These are phyloP conservation scores for Serinus canaria DNA, from an alignment of 2,113 vertebrate genomes.

Conservation along the genomic window DNA sequence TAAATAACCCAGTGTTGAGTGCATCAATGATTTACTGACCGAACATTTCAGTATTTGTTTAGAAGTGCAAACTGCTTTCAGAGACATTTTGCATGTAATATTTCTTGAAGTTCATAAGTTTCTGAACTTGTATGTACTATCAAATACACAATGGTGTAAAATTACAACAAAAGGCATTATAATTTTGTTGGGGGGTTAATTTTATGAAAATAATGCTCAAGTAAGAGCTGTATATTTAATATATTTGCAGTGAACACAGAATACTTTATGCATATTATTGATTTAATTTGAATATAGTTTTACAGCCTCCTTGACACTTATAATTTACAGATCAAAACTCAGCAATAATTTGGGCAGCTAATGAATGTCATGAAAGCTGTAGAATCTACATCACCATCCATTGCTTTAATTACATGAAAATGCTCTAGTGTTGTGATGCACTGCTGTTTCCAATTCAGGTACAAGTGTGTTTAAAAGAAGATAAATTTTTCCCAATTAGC, in stretches of 20 bases:
- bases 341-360: slow-evolving; percentile 99
- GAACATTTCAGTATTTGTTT: slow-evolving; percentile 94
- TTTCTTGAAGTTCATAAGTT: slow-evolving; percentile 91
- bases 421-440: slow-evolving; percentile 82
- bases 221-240: slow-evolving; percentile 98
- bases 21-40: slow-evolving; percentile 90
- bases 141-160: slow-evolving; percentile 92
- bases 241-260: slow-evolving; percentile 97
- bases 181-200: slow-evolving; percentile 97
- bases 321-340: slow-evolving; percentile 97
- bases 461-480: slow-evolving; percentile 81
- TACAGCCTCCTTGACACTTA: slow-evolving; percentile 93
- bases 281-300: slow-evolving; percentile 97
- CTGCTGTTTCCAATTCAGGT: slow-evolving; percentile 86
- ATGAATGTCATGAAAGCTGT: slow-evolving; percentile 99
- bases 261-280: slow-evolving; percentile 93
- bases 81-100: slow-evolving; percentile 98
- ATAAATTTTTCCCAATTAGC: slow-evolving; percentile 79
- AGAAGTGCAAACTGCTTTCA: slow-evolving; percentile 96
- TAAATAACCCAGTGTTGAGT: slow-evolving; percentile 98
- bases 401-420: slow-evolving; percentile 81
- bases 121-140: slow-evolving; percentile 92
- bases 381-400: slow-evolving; percentile 85
- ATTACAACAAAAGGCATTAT: slow-evolving; percentile 98
- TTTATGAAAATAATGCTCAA: slow-evolving; percentile 95